Evolutionary conservation across 2,797 vertebrate genomes (phyloP), one percentile per base, ranked within the genome.

Genomic region (Falco berigora): DNA sequence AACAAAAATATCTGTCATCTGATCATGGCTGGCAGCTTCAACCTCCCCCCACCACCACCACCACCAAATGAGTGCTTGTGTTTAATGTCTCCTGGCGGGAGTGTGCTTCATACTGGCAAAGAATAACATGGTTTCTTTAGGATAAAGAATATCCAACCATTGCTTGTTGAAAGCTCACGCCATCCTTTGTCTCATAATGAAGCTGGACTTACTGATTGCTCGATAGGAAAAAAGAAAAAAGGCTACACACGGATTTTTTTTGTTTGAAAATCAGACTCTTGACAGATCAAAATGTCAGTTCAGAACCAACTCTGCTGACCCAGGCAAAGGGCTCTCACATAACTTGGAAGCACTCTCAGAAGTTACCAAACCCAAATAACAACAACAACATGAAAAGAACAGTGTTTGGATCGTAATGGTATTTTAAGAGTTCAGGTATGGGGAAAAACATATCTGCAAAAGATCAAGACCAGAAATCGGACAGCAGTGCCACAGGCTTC

Each of bases 1-100:
- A 90, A 91, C 92, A 96, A 92, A 95, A 95, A 84, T 88, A 73
- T 74, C 90, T 94, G 94, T 96, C 95, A 91, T 82, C 91, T 82
- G 64, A 89, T 64, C 20, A 6, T 8, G 44, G 67, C 75, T 92
- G 89, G 82, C 87, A 87, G 94, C 79, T 72, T 75, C 86, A 83
- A 36, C 86, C 71, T 80, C 64, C 61, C 22, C 34, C 25, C 36
- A 5, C 24, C 10, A 2, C 32, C 30, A 40, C 38, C 38, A 40
- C 49, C 49, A n/a, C 50, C 23, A 46, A 15, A 46, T 1, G 16
- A 71, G 53, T 62, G 55, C 67, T 96, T 93, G 88, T 84, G 79
- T 76, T 92, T 90, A 84, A 86, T 25, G 49, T 86, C 79, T 73
- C 79, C 36, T 79, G 46, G 68, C 9, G 5, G 64, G 40, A 74